A percentile compares a stretch with the other conserved stretches of the same genome.
These are phyloP conservation scores for Pipistrellus kuhlii DNA, from an alignment of 2,797 vertebrate species.

Conservation along the genomic window DNA sequence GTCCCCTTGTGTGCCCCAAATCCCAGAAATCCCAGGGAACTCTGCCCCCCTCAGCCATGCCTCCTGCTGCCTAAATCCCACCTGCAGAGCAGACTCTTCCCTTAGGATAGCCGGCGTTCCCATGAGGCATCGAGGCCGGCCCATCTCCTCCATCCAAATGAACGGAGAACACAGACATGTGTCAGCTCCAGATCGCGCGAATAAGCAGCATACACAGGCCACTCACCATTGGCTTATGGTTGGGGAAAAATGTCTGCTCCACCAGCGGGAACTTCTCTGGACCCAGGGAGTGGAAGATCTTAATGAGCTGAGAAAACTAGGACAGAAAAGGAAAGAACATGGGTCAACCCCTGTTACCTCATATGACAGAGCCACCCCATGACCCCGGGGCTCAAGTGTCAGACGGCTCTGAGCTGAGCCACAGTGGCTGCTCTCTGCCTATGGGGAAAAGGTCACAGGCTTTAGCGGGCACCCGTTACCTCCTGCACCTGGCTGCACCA, in stretches of 20 bases:
- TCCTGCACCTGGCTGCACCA: background rate
- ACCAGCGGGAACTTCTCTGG: conserved; percentile 97
- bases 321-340: conserved; percentile 66
- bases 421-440: background rate
- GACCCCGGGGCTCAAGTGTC: background rate
- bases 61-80: background rate
- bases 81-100: background rate
- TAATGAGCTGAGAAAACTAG: conserved; percentile 98
- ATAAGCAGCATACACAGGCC: conserved; percentile 52
- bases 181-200: background rate
- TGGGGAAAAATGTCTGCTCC: conserved; percentile 97
- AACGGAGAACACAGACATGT: background rate
- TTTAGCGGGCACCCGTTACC: no score
- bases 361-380: background rate
- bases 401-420: background rate
- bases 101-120: background rate
- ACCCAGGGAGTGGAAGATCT: conserved; percentile 94
- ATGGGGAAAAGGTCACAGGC: background rate
- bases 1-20: background rate
- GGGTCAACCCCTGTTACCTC: background rate
- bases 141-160: background rate
- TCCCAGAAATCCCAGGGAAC: background rate
- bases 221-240: conserved; percentile 98
- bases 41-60: background rate
- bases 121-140: background rate